Base-by-base conservation (phyloP, 2,888 invertebrate genomes). In the Stratiomys singularior region DNA sequence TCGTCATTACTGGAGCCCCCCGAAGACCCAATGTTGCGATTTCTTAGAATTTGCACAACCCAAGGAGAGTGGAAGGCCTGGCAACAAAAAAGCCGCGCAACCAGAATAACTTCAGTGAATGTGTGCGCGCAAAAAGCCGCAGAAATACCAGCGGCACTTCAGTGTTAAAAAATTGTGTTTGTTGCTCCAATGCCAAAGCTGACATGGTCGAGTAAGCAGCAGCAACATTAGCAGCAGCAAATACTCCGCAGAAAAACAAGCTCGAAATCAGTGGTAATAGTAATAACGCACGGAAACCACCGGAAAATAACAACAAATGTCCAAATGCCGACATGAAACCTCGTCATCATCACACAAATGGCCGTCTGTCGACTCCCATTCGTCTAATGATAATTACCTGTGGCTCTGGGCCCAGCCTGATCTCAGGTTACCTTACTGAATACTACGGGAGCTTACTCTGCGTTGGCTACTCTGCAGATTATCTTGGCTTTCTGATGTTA, bases 351-450 rank as follows among this genome's bases (percentile, higher is more conserved):
- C n/a, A 13, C 4, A 5, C 52, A 52, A 52, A 52, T n/a, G 5
- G 37, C 37, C 9, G 37, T 37, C 37, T 37, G 37, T n/a, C 52
- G 52, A 52, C 52, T 52, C 52, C 52, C 52, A 52, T 52, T 52
- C 52, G 52, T 18, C 52, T 52, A 52, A 52, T 52, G 52, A n/a
- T 52, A 52, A 52, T 52, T 52, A 18, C 52, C 52, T 52, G 52
- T 9, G 37, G 37, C 3, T 37, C 37, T 9, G 9, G 9, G 18
- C 4, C 18, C n/a, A n/a, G 52, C 15, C 52, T 9, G 15, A 4
- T 52, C 15, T 52, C 15, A 52, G 52, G 4, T n/a, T 52, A 52
- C 52, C 15, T 52, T 3, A 13, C 44, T 44, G 52, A 18, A 13
- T 13, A 4, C 18, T 18, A 4, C 15, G 52, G 18, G 4, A n/a